Conservation (phyloP, 1,140 invertebrate genomes). For the Philopotamus ludificatus region DNA sequence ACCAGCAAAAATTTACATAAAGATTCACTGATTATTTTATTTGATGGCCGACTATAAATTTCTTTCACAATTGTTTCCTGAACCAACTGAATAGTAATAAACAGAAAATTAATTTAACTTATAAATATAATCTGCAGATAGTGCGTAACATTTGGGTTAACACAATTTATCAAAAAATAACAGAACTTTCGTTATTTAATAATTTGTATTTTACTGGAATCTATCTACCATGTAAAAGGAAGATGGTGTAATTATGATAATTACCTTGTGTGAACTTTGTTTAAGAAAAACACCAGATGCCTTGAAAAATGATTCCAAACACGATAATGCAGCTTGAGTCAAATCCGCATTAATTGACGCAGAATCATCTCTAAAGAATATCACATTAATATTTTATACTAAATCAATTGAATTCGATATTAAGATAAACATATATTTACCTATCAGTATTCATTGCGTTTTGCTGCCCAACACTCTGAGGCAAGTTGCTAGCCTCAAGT, state of each 20-base stretch:
- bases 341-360: conserved; percentile 26
- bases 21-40: not conserved
- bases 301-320: conserved; percentile 31
- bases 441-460: conserved; percentile 4
- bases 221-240: too few species aligned
- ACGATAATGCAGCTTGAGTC: conserved; percentile 17
- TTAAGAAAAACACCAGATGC: conserved; percentile 33
- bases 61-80: conserved; percentile 28
- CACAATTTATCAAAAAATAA: not conserved
- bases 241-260: too few species aligned
- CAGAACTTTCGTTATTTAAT: not conserved
- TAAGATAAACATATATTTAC: too few species aligned
- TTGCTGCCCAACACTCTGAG: not conserved
- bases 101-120: not conserved
- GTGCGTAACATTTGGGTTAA: not conserved
- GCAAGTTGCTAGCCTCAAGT: conserved; percentile 17
- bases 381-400: too few species aligned
- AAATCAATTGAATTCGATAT: not conserved
- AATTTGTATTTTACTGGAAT: too few species aligned
- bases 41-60: conserved; percentile 4
- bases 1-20: conserved; percentile 7
- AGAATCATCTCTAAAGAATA: conserved; percentile 5
- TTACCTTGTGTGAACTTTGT: conserved; percentile 29
- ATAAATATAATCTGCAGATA: not conserved
- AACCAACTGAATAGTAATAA: conserved; percentile 23